A percentile compares a stretch with the other conserved stretches of the same genome.
phyloP scores from a whole-genome alignment of 2,797 vertebrate species.

The Amniataba percoides region DNA sequence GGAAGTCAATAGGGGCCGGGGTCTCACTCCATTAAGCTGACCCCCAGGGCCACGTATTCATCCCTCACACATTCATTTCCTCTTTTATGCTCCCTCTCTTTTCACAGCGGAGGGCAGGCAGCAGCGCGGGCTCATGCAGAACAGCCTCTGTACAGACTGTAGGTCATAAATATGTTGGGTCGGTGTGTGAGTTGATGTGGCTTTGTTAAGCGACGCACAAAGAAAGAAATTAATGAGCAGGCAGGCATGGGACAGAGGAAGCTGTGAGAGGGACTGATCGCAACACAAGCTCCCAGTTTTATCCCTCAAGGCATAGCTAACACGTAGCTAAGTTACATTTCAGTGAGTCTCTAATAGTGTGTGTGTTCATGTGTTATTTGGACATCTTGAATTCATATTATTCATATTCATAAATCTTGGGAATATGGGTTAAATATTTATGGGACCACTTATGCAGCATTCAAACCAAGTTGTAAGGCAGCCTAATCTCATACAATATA shows the following conservation, averaged over 20 bases:
- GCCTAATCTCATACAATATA: not conserved
- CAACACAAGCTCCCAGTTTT: conserved; percentile 38
- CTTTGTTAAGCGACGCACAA: conserved; percentile 92
- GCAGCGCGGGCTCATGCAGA: conserved; percentile 87
- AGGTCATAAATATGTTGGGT: conserved; percentile 98
- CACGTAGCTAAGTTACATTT: conserved; percentile 22
- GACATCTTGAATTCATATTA: not conserved
- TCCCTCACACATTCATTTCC: conserved; percentile 97
- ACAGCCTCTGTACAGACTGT: conserved; percentile 92
- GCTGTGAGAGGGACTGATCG: conserved; percentile 43
- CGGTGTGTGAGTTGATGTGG: conserved; percentile 90
- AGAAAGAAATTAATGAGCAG: conserved; percentile 91
- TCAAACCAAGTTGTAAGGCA: not conserved
- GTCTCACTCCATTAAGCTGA: conserved; percentile 99
- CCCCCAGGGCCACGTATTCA: conserved; percentile 97
- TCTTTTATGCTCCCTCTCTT: conserved; percentile 94
- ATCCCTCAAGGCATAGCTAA: not conserved
- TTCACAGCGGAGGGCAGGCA: conserved; percentile 91
- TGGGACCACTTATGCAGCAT: not conserved
- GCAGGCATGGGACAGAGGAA: conserved; percentile 79
- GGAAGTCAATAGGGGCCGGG: conserved; percentile 96
- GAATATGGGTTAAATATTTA: not conserved
- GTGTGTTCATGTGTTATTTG: not conserved
- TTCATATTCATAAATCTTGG: not conserved
- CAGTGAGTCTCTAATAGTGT: not conserved